These are phyloP conservation scores for Schizaphis graminum DNA, from an alignment of 2,888 invertebrate genomes.

Conservation along the genomic window DNA sequence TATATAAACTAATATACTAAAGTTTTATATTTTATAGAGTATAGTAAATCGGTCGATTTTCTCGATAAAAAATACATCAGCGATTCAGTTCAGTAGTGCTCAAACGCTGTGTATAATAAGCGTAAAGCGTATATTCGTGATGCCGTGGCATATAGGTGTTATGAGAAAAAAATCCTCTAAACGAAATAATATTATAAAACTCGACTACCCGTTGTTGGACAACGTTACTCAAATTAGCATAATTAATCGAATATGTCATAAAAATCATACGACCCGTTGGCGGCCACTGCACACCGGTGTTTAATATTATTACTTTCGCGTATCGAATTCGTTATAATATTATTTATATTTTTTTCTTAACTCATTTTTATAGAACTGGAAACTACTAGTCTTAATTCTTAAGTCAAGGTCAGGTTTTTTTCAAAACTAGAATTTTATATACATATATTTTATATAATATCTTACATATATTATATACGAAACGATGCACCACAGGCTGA, in stretches of 20 bases:
- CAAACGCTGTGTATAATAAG: neutral
- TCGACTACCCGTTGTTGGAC: conserved; percentile 2
- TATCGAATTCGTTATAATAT: conserved; percentile 46
- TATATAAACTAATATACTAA: neutral
- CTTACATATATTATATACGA: neutral
- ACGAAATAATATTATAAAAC: neutral
- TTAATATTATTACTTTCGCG: conserved; percentile 38
- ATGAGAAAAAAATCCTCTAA: neutral
- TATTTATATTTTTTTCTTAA: neutral
- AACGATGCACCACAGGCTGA: neutral
- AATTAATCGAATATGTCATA: conserved; percentile 52
- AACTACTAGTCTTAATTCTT: conserved; percentile 46
- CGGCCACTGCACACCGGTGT: neutral
- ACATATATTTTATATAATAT: neutral
- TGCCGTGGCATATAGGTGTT: neutral
- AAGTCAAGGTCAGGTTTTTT: conserved; percentile 46
- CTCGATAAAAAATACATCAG: neutral
- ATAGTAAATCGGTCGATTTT: neutral
- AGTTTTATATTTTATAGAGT: neutral
- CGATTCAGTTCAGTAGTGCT: neutral
- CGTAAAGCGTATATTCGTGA: neutral
- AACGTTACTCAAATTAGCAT: conserved; percentile 40
- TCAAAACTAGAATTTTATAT: conserved; percentile 23
- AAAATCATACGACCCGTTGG: conserved; percentile 39
- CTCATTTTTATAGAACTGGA: conserved; percentile 40